These are phyloP conservation scores for Rhynchonycteris naso DNA, from an alignment of 2,797 vertebrate species.

Conservation along the genomic window DNA sequence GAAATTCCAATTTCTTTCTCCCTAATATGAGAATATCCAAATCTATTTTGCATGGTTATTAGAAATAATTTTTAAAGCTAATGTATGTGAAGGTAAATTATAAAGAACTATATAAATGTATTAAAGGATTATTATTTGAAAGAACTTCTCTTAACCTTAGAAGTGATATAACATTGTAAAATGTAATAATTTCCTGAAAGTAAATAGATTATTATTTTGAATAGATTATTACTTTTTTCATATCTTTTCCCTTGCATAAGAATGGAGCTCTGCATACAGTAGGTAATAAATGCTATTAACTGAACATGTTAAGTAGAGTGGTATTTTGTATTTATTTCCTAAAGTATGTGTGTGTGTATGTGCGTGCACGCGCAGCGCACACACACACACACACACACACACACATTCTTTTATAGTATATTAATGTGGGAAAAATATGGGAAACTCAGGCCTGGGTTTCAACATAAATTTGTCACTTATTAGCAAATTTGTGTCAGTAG, in stretches of 20 bases:
- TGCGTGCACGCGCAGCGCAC: too few species aligned
- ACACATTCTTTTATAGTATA: too few species aligned
- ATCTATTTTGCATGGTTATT: neutral
- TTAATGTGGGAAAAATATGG: slow-evolving; percentile 10
- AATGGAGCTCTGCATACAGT: neutral
- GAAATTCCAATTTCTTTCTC: neutral
- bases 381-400: too few species aligned
- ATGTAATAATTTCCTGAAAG: slow-evolving; percentile 28
- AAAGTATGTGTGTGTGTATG: too few species aligned
- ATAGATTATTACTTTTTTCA: neutral
- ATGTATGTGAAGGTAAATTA: slow-evolving; percentile 18
- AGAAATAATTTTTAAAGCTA: slow-evolving; percentile 28
- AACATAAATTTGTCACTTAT: slow-evolving; percentile 1
- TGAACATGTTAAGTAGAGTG: neutral
- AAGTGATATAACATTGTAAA: neutral
- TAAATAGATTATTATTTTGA: neutral
- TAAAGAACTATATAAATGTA: neutral
- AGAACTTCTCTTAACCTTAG: slow-evolving; percentile 40
- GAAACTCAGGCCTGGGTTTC: neutral
- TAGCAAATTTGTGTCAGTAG: slow-evolving; percentile 21
- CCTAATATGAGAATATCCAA: neutral
- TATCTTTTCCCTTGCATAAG: slow-evolving; percentile 34
- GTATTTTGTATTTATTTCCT: slow-evolving; percentile 44
- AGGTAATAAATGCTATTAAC: slow-evolving; percentile 15
- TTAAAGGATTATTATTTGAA: slow-evolving; percentile 31